These are phyloP conservation scores for Ictidomys tridecemlineatus DNA, from an alignment of 2,113 vertebrate species.

Conservation along the genomic window DNA sequence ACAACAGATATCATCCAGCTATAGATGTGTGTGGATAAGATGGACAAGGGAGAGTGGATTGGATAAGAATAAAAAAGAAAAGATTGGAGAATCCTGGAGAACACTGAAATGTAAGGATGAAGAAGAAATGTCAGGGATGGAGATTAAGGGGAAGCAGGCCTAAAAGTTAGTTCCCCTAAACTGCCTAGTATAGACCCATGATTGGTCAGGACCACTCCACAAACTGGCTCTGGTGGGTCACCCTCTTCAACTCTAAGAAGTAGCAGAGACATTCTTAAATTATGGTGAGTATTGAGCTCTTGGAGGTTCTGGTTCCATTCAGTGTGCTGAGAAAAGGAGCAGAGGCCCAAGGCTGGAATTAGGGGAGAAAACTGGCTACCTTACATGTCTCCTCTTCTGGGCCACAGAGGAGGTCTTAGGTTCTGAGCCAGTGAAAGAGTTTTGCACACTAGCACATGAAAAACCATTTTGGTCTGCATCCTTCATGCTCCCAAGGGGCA, in stretches of 20 bases:
- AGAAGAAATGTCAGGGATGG: background rate
- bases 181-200: background rate
- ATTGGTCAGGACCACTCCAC: background rate
- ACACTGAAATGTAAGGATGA: background rate
- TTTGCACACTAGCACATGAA: background rate
- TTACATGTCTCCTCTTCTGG: background rate
- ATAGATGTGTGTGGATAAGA: background rate
- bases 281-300: background rate
- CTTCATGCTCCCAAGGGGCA: background rate
- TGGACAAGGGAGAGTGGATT: background rate
- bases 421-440: conserved; percentile 1
- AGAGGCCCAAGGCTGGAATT: background rate
- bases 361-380: background rate
- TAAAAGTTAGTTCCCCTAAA: background rate
- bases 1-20: background rate
- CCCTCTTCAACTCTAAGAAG: background rate
- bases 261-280: background rate
- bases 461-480: background rate
- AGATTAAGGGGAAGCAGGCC: background rate
- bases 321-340: background rate
- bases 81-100: background rate
- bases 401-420: background rate
- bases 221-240: background rate
- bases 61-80: background rate
- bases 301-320: background rate